Evolutionary conservation across 2,888 invertebrate genomes (phyloP).

Genomic region (Dorcus hopei): DNA sequence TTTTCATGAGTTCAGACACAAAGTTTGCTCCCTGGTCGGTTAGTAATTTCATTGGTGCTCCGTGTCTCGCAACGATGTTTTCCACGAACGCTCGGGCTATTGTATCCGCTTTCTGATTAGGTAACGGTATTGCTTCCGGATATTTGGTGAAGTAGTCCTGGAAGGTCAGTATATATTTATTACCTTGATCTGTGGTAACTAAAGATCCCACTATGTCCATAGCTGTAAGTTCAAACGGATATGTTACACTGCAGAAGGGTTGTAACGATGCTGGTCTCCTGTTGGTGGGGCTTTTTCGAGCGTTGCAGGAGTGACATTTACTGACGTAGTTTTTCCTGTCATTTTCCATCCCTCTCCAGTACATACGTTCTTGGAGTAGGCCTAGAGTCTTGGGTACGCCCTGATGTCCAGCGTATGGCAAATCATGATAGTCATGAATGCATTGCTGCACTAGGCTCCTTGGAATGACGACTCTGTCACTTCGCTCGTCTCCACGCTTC

Average conservation of each 20-base stretch:
- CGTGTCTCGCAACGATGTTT: too few species aligned
- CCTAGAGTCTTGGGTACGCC: conserved; percentile 31
- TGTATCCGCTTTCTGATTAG: conserved; percentile 29
- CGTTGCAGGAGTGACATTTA: conserved; percentile 30
- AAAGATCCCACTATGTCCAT: conserved; percentile 35
- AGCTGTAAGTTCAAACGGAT: conserved; percentile 26
- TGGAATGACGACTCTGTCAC: conserved; percentile 18
- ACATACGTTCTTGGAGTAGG: conserved; percentile 25
- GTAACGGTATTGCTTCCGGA: conserved; percentile 32
- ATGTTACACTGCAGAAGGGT: conserved; percentile 17
- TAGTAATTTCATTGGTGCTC: conserved; percentile 30
- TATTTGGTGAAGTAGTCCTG: conserved; percentile 26
- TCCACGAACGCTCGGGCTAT: too few species aligned
- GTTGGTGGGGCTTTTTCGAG: conserved; percentile 28
- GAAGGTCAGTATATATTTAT: conserved; percentile 33
- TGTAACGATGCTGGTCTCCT: conserved; percentile 24
- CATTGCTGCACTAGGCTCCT: conserved; percentile 7
- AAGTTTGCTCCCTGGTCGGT: conserved; percentile 34
- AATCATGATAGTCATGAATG: conserved; percentile 25
- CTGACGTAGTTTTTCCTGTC: conserved; percentile 27
- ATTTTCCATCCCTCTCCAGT: conserved; percentile 28
- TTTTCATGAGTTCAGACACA: conserved; percentile 28
- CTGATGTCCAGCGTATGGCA: conserved; percentile 29
- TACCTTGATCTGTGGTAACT: conserved; percentile 21
- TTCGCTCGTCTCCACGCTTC: not conserved